These are phyloP conservation scores for Sphaeramia orbicularis DNA, from an alignment of 2,797 vertebrate genomes.

Conservation along the genomic window DNA sequence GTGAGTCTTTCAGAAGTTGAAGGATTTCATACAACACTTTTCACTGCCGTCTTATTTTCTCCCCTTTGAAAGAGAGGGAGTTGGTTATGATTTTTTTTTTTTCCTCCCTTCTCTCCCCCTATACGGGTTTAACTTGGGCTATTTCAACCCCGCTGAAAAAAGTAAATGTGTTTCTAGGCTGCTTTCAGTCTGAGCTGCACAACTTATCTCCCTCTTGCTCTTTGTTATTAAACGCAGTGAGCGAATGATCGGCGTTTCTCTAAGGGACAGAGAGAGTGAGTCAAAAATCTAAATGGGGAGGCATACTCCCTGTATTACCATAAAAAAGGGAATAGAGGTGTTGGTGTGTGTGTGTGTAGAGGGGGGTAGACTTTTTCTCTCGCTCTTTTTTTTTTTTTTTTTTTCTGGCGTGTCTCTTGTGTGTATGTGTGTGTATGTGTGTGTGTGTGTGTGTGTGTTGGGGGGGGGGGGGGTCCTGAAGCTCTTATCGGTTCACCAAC, in stretches of 20 bases:
- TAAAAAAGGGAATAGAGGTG: slow-evolving; percentile 65
- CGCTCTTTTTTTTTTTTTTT: no score
- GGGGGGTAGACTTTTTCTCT: no score
- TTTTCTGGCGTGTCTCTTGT: no score
- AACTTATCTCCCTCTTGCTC: slow-evolving; percentile 77
- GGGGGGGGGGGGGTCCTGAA: slow-evolving; percentile 62
- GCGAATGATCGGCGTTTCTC: slow-evolving; percentile 73
- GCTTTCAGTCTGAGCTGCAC: slow-evolving; percentile 79
- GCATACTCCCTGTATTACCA: slow-evolving; percentile 74
- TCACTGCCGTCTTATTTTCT: slow-evolving; percentile 72
- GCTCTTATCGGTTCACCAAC: slow-evolving; percentile 83
- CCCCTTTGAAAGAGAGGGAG: slow-evolving; percentile 65
- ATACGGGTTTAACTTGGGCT: slow-evolving; percentile 73
- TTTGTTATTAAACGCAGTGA: slow-evolving; percentile 77
- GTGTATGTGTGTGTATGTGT: no score
- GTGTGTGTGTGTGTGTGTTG: slow-evolving; percentile 13
- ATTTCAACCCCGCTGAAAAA: slow-evolving; percentile 73
- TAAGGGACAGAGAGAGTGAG: slow-evolving; percentile 66
- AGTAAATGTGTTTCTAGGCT: slow-evolving; percentile 76
- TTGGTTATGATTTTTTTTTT: slow-evolving; percentile 63
- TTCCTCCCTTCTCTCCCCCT: slow-evolving; percentile 19
- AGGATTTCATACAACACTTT: slow-evolving; percentile 77
- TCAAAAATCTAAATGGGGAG: slow-evolving; percentile 75
- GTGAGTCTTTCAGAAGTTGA: slow-evolving; percentile 77
- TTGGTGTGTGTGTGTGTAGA: slow-evolving; percentile 29